Evolutionary conservation across 2,113 vertebrate species (phyloP).

Genomic region (Equus quagga): DNA sequence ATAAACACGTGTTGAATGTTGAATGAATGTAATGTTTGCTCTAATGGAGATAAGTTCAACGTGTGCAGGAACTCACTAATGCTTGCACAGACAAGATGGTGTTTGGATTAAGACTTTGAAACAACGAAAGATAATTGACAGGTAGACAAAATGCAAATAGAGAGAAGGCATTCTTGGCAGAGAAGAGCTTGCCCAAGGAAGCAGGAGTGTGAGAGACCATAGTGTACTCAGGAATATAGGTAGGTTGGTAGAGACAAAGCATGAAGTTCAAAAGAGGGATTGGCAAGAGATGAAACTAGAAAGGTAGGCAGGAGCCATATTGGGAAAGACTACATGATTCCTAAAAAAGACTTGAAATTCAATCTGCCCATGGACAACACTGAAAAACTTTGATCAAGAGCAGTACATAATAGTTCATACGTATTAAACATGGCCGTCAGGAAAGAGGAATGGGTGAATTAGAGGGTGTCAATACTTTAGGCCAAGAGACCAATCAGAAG

Average conservation of each 20-base stretch:
- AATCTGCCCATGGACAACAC: background rate
- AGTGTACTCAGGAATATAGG: background rate
- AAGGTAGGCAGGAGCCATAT: background rate
- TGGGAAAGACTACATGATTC: background rate
- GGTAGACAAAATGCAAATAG: background rate
- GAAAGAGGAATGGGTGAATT: background rate
- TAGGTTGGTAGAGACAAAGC: background rate
- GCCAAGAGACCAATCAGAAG: background rate
- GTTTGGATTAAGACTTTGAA: background rate
- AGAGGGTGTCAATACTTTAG: background rate
- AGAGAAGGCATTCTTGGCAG: background rate
- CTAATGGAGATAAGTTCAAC: background rate
- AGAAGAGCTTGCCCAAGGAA: background rate
- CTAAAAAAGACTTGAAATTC: background rate
- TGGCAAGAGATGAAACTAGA: background rate
- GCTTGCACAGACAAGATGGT: background rate
- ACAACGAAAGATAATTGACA: background rate
- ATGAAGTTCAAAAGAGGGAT: background rate
- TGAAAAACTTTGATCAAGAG: background rate
- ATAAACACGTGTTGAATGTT: background rate
- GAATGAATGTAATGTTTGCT: background rate
- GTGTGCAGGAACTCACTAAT: background rate
- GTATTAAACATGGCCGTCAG: background rate
- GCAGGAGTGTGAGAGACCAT: background rate
- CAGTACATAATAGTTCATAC: too few relatives aligned